Conservation (phyloP, 2,888 invertebrate species). For the Chydorus sphaericus region DNA sequence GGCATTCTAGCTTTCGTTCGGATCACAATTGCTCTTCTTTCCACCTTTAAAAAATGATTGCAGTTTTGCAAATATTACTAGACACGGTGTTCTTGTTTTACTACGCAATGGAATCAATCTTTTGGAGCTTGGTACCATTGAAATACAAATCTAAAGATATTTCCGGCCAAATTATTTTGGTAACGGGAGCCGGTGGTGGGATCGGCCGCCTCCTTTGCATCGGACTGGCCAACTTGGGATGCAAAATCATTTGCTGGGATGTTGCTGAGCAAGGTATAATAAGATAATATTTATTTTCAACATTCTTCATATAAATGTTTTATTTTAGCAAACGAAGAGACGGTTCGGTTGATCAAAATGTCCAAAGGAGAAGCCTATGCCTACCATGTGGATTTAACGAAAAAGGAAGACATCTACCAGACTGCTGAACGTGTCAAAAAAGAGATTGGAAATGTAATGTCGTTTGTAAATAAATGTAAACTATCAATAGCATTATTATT, state of each 20-base stretch:
- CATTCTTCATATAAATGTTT: constrained; percentile 10
- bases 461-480: too few species aligned
- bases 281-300: not conserved
- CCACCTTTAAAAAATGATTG: constrained; percentile 29
- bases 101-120: constrained; percentile 40
- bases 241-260: constrained; percentile 76
- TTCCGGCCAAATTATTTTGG: constrained; percentile 57
- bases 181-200: constrained; percentile 84
- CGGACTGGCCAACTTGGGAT: constrained; percentile 56
- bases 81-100: constrained; percentile 39
- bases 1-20: constrained; percentile 42
- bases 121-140: constrained; percentile 39
- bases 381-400: constrained; percentile 67
- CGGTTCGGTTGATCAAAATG: constrained; percentile 49
- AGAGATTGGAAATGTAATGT: constrained; percentile 60
- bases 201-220: constrained; percentile 61
- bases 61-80: constrained; percentile 40
- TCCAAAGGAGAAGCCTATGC: constrained; percentile 53
- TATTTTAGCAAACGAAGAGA: constrained; percentile 66
- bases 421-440: constrained; percentile 53
- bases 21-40: constrained; percentile 33
- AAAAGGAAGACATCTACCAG: constrained; percentile 63
- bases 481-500: not conserved
- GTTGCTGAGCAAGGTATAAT: constrained; percentile 53
- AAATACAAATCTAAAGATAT: constrained; percentile 46